These are phyloP conservation scores for Phoeniculus purpureus DNA, from an alignment of 2,797 vertebrate genomes.

Conservation along the genomic window DNA sequence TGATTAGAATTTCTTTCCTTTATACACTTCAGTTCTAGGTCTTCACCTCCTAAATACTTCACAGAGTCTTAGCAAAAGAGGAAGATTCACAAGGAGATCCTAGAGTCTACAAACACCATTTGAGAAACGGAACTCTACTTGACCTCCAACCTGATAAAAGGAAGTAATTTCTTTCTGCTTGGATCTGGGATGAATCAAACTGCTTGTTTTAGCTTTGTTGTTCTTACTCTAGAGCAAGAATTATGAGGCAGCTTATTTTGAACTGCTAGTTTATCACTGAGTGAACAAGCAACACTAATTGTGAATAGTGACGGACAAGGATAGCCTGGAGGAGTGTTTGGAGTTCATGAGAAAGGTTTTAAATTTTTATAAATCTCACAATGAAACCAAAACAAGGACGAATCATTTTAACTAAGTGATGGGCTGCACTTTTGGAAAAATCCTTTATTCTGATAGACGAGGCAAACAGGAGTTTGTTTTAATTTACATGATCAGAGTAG, in stretches of 20 bases:
- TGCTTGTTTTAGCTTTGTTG: not conserved
- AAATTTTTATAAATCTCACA: not conserved
- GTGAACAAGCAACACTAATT: constrained; percentile 20
- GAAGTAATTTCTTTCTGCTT: not conserved
- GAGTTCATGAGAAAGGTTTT: not conserved
- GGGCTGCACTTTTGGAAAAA: not conserved
- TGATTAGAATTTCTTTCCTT: not conserved
- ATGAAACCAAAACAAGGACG: not conserved
- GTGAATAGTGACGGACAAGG: not conserved
- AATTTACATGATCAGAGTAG: not conserved
- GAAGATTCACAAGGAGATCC: not conserved
- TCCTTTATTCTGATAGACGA: not conserved
- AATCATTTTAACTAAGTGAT: not conserved
- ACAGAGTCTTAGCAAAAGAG: not conserved
- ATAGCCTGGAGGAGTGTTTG: constrained; percentile 10
- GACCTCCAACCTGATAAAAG: not conserved
- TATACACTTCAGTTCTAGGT: not conserved
- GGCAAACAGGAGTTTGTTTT: not conserved
- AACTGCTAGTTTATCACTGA: not conserved
- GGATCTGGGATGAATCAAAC: not conserved
- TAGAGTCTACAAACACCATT: not conserved
- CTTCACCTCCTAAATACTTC: not conserved
- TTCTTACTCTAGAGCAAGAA: not conserved
- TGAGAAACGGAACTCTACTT: not conserved
- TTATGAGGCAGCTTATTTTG: constrained; percentile 10